Evolutionary conservation across 2,888 invertebrate genomes (phyloP), one percentile per base, ranked within the genome.

Genomic region (Meloe dianella): DNA sequence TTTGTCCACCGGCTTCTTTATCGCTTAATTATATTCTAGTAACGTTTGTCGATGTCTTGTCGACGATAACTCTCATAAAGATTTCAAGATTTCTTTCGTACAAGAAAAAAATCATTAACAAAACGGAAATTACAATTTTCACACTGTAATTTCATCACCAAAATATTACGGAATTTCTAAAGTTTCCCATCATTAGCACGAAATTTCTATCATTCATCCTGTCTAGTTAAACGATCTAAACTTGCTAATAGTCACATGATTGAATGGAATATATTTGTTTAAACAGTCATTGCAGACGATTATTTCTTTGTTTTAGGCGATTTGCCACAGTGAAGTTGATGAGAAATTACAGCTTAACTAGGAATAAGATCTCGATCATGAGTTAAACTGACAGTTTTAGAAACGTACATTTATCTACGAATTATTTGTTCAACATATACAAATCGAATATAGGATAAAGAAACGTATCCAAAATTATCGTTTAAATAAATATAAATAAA

Each of bases 191-290:
- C 14, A 14, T 14, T 10, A 14, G 4, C 20, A 9, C 1, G 20
- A 20, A 22, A 47, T 20, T 56, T n/a, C 27, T 24, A 20, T 57
- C 30, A 61, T 51, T 65, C n/a, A 57, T 47, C 57, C 27, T 63
- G 57, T 56, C 54, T 60, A 24, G 54, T 27, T 22, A 60, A 63
- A 63, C 5, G 57, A 9, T 9, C 29, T 57, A 41, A 58, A 63
- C 58, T 59, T 63, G 57, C 41, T 62, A 62, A 68, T 66, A 56
- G 65, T 56, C 24, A 66, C 63, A 64, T 69, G 61, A 66, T 57
- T 56, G 61, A 61, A 20, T 57, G 63, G 59, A 66, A 41, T 56
- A 41, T 56, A 30, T 61, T 60, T 54, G 27, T 54, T 27, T n/a
- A n/a, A 54, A 61, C 58, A 59, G 64, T 64, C 64, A 60, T 47